phyloP scores from a whole-genome alignment of 1,140 invertebrate genomes.

The Temnothorax longispinosus region DNA sequence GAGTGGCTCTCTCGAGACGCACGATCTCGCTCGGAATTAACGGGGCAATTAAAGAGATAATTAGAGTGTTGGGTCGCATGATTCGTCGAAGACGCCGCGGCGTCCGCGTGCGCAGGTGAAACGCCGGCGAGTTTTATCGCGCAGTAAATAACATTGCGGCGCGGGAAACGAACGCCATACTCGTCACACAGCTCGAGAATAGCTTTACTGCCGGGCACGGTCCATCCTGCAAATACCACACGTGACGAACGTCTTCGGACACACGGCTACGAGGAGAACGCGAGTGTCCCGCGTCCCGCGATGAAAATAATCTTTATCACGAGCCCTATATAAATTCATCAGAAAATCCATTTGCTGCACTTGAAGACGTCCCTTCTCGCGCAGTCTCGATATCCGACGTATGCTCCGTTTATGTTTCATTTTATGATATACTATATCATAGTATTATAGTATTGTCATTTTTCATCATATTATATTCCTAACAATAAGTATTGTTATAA shows the following conservation, averaged over 20 bases:
- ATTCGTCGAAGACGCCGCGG: conserved; percentile 31
- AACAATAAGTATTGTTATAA: too few relatives aligned
- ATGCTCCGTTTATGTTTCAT: not conserved
- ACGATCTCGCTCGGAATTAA: conserved; percentile 9
- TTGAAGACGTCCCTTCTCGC: not conserved
- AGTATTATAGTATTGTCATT: not conserved
- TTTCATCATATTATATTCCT: not conserved
- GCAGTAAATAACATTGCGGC: conserved; percentile 74
- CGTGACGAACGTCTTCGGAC: not conserved
- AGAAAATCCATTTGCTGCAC: not conserved
- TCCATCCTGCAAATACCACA: not conserved
- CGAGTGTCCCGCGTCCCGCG: not conserved
- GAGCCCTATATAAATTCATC: not conserved
- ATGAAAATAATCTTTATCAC: not conserved
- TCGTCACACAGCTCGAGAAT: conserved; percentile 68
- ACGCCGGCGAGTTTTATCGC: conserved; percentile 52
- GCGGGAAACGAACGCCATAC: conserved; percentile 78
- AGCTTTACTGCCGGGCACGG: conserved; percentile 44
- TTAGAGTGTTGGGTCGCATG: conserved; percentile 30
- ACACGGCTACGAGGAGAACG: not conserved
- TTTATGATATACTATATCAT: not conserved
- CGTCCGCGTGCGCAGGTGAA: not conserved
- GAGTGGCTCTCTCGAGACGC: not conserved
- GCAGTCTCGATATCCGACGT: not conserved
- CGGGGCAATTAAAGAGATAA: conserved; percentile 58